Evolutionary conservation across 2,797 vertebrate species (phyloP).

Genomic region (Paedocypris micromegethes): DNA sequence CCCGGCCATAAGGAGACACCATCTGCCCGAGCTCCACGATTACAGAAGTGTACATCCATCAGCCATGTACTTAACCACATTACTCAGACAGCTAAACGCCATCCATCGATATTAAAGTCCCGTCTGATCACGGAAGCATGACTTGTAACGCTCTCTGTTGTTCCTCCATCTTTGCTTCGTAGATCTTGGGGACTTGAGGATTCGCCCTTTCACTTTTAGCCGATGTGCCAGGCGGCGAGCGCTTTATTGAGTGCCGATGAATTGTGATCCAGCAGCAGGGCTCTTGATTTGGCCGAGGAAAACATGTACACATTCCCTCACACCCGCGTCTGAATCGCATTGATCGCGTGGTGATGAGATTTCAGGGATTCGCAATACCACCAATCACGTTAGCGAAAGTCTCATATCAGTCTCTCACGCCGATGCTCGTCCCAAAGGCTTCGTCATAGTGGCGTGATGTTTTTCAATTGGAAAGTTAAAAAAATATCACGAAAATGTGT

Average conservation of each 20-base stretch:
- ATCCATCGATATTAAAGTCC: not conserved
- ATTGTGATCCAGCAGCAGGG: slow-evolving; percentile 18
- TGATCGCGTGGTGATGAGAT: slow-evolving; percentile 54
- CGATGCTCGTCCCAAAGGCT: slow-evolving; percentile 57
- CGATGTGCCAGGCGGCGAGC: slow-evolving; percentile 22
- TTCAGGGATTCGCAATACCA: slow-evolving; percentile 47
- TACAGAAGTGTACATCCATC: slow-evolving; percentile 25
- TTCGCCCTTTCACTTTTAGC: slow-evolving; percentile 24
- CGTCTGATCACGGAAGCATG: not conserved
- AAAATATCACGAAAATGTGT: too few species aligned
- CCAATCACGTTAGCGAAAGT: slow-evolving; percentile 57
- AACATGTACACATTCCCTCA: slow-evolving; percentile 58
- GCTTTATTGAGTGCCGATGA: slow-evolving; percentile 26
- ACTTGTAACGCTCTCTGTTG: slow-evolving; percentile 1
- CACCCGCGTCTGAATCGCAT: slow-evolving; percentile 51
- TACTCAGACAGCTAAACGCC: slow-evolving; percentile 20
- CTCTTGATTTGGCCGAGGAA: slow-evolving; percentile 48
- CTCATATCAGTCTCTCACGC: slow-evolving; percentile 56
- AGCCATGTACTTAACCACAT: slow-evolving; percentile 16
- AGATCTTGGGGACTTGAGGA: slow-evolving; percentile 4
- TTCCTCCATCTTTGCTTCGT: slow-evolving; percentile 6
- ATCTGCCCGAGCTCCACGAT: slow-evolving; percentile 40
- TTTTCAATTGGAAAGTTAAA: not conserved
- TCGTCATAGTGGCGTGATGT: not conserved
- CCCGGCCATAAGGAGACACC: slow-evolving; percentile 28